phyloP scores from a whole-genome alignment of 2,888 invertebrate genomes.

The Epiperipatus broadwayi region DNA sequence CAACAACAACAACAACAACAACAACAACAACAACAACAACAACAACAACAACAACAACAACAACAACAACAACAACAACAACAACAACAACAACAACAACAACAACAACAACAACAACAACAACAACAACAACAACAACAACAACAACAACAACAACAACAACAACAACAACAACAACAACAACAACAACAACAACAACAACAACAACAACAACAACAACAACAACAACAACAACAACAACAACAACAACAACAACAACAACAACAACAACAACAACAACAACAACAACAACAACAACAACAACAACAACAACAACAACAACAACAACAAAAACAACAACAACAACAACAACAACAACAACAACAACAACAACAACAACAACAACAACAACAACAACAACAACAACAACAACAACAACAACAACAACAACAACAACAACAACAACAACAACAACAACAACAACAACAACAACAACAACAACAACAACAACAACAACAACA shows the following conservation, averaged over 20 bases:
- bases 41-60: too few relatives aligned
- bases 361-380: conserved; percentile 6
- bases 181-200: conserved; percentile 8
- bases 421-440: conserved; percentile 6
- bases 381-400: conserved; percentile 7
- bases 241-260: conserved; percentile 6
- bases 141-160: too few relatives aligned
- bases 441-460: neutral
- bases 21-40: too few relatives aligned
- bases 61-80: too few relatives aligned
- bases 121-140: too few relatives aligned
- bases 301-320: too few relatives aligned
- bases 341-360: conserved; percentile 1
- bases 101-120: too few relatives aligned
- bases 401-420: conserved; percentile 6
- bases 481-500: too few relatives aligned
- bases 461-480: neutral
- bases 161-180: too few relatives aligned
- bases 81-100: too few relatives aligned
- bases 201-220: conserved; percentile 1
- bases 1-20: too few relatives aligned
- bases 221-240: neutral
- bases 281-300: conserved; percentile 6
- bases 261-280: conserved; percentile 1
- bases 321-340: too few relatives aligned